Base-by-base conservation (phyloP, 1,140 invertebrate species). In the Pseudomyrmex cubaensis region DNA sequence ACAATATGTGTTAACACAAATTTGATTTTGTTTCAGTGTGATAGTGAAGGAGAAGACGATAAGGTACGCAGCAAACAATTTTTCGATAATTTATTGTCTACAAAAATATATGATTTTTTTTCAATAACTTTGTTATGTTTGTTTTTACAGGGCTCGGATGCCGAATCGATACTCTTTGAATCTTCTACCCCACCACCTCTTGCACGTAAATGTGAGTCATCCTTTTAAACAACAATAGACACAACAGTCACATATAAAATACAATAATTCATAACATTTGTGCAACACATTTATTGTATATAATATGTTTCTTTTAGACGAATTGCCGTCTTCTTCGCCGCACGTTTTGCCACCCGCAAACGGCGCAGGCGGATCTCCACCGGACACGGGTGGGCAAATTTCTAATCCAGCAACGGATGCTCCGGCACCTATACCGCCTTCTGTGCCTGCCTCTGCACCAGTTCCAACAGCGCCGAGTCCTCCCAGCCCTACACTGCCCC, bases 21-120 rank as follows among this genome's bases (percentile, higher is more conserved):
- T 48, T 56, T 82, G 52, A 63, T 66, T 69, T 85, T 94, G 91
- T 97, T 97, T 86, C 95, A 97, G 97, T 97, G 97, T 97, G 97
- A 97, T 97, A 97, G 97, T 96, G 96, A 97, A 96, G 97, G 96
- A 95, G 97, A 97, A 95, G 97, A 97, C 94, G 97, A 97, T 95
- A 97, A 97, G 97, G 97, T 97, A 95, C 95, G 96, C 93, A 46
- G 9, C 35, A 35, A 4, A 52, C 9, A 52, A 66, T 56, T 70
- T 9, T n/a, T 57, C 63, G 17, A 64, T 72, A 56, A 1, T 44
- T 8, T n/a, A 13, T n/a, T 46, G 2, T 61, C 17, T 15, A 20
- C 48, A n/a, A 10, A 50, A n/a, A 76, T 12, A 48, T 74, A 59
- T 13, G 10, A 2, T 35, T 25, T 12, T 1, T 2, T 1, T 54